A percentile compares a stretch with the other conserved stretches of the same genome.
These are phyloP conservation scores for Dermatemys mawii DNA, from an alignment of 2,113 vertebrate species.

Conservation along the genomic window DNA sequence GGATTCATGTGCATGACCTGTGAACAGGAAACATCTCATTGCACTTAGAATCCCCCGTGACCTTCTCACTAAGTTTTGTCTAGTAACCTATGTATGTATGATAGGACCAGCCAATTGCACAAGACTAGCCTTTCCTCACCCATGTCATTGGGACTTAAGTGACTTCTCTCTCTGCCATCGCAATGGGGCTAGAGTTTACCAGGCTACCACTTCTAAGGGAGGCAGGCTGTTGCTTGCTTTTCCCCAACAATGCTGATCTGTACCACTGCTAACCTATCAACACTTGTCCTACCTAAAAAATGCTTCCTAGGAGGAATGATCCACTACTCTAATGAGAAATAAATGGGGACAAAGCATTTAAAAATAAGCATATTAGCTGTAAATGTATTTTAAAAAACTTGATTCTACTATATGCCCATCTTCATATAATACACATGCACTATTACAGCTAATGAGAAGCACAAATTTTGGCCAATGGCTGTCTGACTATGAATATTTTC, in stretches of 20 bases:
- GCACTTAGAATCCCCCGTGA: background rate
- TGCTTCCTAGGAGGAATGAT: background rate
- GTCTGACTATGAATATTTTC: background rate
- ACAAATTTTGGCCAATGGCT: background rate
- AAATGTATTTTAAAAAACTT: background rate
- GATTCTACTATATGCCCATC: background rate
- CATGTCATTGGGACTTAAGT: background rate
- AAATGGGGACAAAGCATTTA: background rate
- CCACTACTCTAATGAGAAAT: background rate
- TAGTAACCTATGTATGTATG: background rate
- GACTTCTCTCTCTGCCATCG: background rate
- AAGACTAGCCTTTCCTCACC: background rate
- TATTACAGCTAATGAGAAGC: background rate
- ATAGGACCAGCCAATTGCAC: background rate
- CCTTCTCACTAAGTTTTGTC: background rate
- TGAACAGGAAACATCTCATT: background rate
- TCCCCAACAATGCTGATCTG: background rate
- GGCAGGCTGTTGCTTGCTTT: background rate
- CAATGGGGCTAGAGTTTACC: background rate
- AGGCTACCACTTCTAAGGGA: background rate
- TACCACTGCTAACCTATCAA: background rate
- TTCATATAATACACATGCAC: background rate
- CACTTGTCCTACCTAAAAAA: background rate
- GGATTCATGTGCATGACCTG: background rate
- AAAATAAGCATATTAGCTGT: background rate